These are phyloP conservation scores for Acanthosepion pharaonis DNA, from an alignment of 2,888 invertebrate genomes.

Conservation along the genomic window DNA sequence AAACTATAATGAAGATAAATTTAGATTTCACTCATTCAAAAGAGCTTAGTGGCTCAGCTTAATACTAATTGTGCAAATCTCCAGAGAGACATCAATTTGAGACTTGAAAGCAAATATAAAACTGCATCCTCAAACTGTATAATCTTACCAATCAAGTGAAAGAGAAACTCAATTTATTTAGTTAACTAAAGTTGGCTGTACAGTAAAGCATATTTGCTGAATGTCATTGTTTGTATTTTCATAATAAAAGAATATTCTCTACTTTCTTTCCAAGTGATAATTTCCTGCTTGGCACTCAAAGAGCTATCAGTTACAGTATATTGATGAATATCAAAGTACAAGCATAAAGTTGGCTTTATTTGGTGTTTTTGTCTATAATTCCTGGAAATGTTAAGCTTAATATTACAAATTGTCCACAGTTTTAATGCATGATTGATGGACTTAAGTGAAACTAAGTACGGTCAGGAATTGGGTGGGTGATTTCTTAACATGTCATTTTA, in stretches of 20 bases:
- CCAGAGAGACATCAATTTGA: background rate
- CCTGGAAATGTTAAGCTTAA: background rate
- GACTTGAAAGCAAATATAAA: background rate
- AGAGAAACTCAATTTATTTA: background rate
- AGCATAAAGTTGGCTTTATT: background rate
- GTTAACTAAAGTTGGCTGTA: background rate
- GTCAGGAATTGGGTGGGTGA: background rate
- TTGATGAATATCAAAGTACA: background rate
- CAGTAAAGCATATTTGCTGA: background rate
- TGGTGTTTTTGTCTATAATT: background rate
- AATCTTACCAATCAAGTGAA: background rate
- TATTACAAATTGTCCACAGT: background rate
- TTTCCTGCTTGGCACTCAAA: background rate
- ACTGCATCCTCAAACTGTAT: background rate
- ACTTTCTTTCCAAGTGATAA: background rate
- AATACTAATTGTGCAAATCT: background rate
- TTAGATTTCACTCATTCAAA: too few species aligned
- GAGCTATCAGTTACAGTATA: background rate
- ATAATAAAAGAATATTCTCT: background rate
- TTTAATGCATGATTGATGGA: background rate
- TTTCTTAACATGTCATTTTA: too few species aligned
- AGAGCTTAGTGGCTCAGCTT: too few species aligned
- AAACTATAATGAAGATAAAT: background rate
- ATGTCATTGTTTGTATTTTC: background rate
- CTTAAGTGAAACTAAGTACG: background rate